Percentiles rank a stretch among this genome's conserved stretches.
Conservation (phyloP, 2,888 invertebrate species). For the Erebia palarica region DNA sequence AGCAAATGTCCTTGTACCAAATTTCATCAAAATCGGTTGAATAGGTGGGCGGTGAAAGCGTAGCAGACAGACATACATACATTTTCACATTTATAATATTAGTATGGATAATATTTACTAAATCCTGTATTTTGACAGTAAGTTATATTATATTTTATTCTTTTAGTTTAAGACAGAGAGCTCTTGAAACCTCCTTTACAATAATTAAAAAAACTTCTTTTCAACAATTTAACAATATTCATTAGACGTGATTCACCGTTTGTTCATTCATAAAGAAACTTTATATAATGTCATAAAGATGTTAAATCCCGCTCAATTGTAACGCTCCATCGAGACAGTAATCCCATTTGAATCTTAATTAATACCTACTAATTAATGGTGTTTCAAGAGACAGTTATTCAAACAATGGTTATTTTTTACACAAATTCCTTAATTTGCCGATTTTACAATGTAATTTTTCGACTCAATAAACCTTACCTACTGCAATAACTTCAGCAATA, state of each 20-base stretch:
- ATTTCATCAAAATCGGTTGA: too few relatives aligned
- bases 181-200: not conserved
- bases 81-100: too few relatives aligned
- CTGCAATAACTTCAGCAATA: too few relatives aligned
- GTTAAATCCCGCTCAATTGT: conserved; percentile 60
- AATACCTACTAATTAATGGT: conserved; percentile 71
- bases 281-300: conserved; percentile 55
- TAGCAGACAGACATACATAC: too few relatives aligned
- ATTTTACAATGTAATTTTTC: not conserved
- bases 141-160: too few relatives aligned
- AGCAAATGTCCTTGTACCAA: too few relatives aligned
- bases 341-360: conserved; percentile 76
- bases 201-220: conserved; percentile 13
- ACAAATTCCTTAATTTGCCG: conserved; percentile 48
- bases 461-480: not conserved
- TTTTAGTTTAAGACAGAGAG: not conserved
- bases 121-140: too few relatives aligned
- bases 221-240: conserved; percentile 21
- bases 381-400: conserved; percentile 60
- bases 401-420: conserved; percentile 53
- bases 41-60: too few relatives aligned
- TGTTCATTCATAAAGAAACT: conserved; percentile 35
- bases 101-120: too few relatives aligned
- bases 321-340: conserved; percentile 66
- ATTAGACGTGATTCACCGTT: conserved; percentile 20